Evolutionary conservation across 2,888 invertebrate species (phyloP).

Genomic region (Conomelus anceps): DNA sequence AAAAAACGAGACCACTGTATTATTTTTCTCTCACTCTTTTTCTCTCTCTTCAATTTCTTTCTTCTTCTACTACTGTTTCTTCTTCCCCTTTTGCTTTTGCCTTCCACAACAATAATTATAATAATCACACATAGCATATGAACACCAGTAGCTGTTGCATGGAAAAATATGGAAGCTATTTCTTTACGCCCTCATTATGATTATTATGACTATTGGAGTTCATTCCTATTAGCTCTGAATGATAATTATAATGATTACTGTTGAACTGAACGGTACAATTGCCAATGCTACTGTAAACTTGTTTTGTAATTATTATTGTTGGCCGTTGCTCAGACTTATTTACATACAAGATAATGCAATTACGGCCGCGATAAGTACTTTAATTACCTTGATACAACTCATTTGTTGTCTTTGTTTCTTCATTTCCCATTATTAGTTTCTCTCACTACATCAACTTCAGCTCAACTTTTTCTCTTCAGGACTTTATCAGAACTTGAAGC

Average conservation of each 20-base stretch:
- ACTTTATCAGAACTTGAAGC: not conserved
- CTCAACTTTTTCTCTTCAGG: not conserved
- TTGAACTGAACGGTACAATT: not conserved
- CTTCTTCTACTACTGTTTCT: not conserved
- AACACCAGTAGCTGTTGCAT: not conserved
- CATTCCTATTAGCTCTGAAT: not conserved
- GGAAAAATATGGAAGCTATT: not conserved
- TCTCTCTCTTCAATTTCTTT: not conserved
- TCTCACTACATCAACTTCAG: not conserved
- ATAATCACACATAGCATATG: not conserved
- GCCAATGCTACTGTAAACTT: not conserved
- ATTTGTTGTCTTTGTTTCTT: not conserved
- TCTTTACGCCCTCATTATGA: not conserved
- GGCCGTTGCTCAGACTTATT: not conserved
- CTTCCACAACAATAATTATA: not conserved
- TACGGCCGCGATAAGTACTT: not conserved
- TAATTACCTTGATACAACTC: slow-evolving; percentile 1
- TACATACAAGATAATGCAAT: slow-evolving; percentile 8
- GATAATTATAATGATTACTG: not conserved
- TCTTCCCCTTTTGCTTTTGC: not conserved
- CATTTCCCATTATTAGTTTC: not conserved
- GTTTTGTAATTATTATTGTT: not conserved
- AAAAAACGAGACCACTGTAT: not conserved
- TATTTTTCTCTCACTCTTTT: too few species aligned
- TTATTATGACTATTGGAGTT: not conserved